phyloP scores from a whole-genome alignment of 1,140 invertebrate species.

The Magallana angulata region DNA sequence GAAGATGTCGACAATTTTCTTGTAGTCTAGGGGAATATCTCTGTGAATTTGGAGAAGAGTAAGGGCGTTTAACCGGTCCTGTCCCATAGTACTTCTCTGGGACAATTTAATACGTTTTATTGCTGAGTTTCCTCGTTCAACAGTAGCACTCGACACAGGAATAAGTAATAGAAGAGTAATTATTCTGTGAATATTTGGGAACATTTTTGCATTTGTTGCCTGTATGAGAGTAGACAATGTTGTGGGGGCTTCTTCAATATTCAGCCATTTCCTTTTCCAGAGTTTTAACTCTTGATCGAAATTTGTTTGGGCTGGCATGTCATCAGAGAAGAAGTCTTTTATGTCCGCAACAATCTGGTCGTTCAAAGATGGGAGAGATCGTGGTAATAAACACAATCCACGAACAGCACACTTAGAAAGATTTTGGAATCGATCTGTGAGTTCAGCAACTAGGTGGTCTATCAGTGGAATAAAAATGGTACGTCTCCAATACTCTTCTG shows the following conservation, averaged over 20 bases:
- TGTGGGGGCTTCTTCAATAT: too few species aligned
- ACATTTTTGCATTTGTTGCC: not conserved
- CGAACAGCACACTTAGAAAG: too few species aligned
- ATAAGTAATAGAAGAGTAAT: not conserved
- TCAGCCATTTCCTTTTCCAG: too few species aligned
- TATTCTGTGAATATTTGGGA: not conserved
- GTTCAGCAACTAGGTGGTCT: not conserved
- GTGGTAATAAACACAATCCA: too few species aligned
- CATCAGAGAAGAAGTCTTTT: too few species aligned
- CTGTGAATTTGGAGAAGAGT: not conserved
- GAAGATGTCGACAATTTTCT: conserved; percentile 1
- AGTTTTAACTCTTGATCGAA: too few species aligned
- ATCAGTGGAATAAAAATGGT: not conserved
- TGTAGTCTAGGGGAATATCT: not conserved
- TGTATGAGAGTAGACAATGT: too few species aligned
- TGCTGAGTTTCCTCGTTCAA: not conserved
- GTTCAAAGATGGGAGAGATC: too few species aligned
- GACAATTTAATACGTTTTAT: not conserved
- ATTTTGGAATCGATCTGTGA: not conserved
- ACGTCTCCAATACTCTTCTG: not conserved
- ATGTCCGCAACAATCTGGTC: too few species aligned
- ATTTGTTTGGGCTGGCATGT: too few species aligned
- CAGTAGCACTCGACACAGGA: not conserved
- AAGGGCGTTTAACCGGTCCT: not conserved
- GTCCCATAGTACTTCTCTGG: conserved; percentile 1